Conservation (phyloP, 2,113 vertebrate genomes). For the Otis tarda region DNA sequence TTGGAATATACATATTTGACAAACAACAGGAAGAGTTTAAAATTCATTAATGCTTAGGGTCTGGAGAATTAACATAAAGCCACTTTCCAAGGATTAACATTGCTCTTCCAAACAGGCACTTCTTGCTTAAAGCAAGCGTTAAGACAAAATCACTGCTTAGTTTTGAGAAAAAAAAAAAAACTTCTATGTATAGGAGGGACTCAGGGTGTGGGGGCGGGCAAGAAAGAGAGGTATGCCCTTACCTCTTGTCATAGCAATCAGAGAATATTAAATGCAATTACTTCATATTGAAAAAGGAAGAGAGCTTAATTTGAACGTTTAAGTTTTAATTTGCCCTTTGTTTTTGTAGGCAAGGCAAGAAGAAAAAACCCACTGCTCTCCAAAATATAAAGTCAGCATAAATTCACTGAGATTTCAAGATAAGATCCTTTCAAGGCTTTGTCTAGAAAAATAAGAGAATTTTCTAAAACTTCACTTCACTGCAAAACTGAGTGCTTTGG, state of each 20-base stretch:
- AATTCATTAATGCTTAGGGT: background rate
- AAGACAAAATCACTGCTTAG: background rate
- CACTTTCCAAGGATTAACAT: background rate
- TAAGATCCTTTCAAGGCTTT: background rate
- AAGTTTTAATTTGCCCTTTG: background rate
- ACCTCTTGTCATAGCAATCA: background rate
- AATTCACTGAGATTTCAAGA: background rate
- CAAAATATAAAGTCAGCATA: background rate
- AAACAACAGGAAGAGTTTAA: background rate
- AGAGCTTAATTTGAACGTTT: background rate
- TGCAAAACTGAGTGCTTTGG: background rate
- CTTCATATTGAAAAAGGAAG: background rate
- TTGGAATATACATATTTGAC: background rate
- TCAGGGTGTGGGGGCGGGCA: no score
- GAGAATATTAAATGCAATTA: background rate
- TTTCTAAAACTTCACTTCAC: background rate
- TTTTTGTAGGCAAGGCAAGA: background rate
- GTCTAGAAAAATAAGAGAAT: background rate
- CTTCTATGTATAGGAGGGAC: background rate
- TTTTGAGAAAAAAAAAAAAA: background rate
- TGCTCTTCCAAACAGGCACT: background rate
- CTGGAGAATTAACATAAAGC: background rate
- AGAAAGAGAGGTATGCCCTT: background rate
- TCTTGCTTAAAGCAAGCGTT: background rate
- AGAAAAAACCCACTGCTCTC: background rate